Base-by-base conservation (phyloP, 2,113 vertebrate genomes). In the Leucosticte australis region DNA sequence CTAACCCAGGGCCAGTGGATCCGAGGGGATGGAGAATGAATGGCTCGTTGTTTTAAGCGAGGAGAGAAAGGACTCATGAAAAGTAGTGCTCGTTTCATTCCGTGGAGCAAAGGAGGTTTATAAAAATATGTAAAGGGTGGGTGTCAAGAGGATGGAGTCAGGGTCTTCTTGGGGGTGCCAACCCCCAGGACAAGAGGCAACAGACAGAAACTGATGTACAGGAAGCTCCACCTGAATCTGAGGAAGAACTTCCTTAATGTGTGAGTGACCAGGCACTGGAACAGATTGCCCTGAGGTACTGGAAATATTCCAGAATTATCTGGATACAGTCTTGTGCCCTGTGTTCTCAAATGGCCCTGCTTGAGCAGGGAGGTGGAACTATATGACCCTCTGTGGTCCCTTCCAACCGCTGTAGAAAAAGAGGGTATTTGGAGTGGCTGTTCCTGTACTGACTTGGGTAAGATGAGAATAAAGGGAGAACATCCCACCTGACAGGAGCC, bases 41-140 rank as follows among this genome's bases (percentile, higher is more conserved):
- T 9, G 8, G 9, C 17, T 24, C 1, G 2, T 41, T 26, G 5
- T 67, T 67, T 21, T 33, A 33, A 22, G 31, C 21, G 11, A 53
- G 42, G 19, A 68, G 69, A 57, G 69, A 35, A 47, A 70, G 35
- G 26, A 63, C 21, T n/a, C 3, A 0, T 7, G 6, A 3, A 37
- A 53, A 35, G 15, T 11, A 37, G 4, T 13, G 2, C 28, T 70
- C 0, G 0, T 47, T 76, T 73, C 18, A 21, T 6, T 77, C 46
- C 1, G 0, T 22, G 30, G 11, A 77, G 67, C n/a, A 41, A 68
- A 69, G 44, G 23, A 68, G 5, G 55, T 53, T n/a, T 83, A 31
- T 53, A 41, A 68, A 67, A 46, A 27, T 28, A 28, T 8, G 6
- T 75, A 3, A 53, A 53, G 24, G 21, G 13, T 33, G 39, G 13